Evolutionary conservation across 2,888 invertebrate genomes (phyloP), one percentile per base, ranked within the genome.

Genomic region (Eupithecia exiguata): DNA sequence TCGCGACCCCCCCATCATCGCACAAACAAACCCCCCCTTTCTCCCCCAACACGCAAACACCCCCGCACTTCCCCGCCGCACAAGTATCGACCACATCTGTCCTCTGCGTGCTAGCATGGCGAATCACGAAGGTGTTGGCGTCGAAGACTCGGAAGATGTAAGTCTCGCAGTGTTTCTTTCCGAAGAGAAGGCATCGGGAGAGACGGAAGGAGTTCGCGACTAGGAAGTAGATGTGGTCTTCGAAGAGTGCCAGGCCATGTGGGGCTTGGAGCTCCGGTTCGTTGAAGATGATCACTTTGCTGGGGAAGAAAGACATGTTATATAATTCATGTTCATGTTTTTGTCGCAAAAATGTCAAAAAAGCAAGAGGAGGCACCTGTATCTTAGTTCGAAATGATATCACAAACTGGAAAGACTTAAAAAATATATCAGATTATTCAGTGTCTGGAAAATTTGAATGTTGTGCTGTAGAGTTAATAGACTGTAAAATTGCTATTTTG

Each of bases 191-290:
- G 82, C 96, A 97, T 72, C 95, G 96, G 25, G 92, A 92, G 43
- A 97, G 90, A 35, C 94, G 93, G 65, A 95, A 95, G 0, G 95
- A 88, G 68, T 95, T 94, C 0, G 93, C 91, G 6, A 93, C 95
- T 0, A 96, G 88, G 94, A 97, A 97, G 88, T 97, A 98, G 0
- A 98, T 91, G 78, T 96, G 94, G 87, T 97, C 97, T 86, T 97
- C 97, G 86, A 96, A 97, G 63, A 98, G 92, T 7, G 95, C 95
- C 35, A 98, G 87, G 0, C 96, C 96, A 63, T 95, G 95, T 0
- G 97, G 97, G 49, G 95, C 94, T 70, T 91, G 86, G 0, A 95
- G 86, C 1, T 95, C 87, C 0, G 90, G 87, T 36, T 93, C 90
- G 76, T 91, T 91, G 16, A 89, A 88, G 53, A 95, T 81, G 53